Percentiles rank a stretch among this genome's conserved stretches.
Conservation (phyloP, 2,797 vertebrate species). For the Leptatherina wallacei region DNA sequence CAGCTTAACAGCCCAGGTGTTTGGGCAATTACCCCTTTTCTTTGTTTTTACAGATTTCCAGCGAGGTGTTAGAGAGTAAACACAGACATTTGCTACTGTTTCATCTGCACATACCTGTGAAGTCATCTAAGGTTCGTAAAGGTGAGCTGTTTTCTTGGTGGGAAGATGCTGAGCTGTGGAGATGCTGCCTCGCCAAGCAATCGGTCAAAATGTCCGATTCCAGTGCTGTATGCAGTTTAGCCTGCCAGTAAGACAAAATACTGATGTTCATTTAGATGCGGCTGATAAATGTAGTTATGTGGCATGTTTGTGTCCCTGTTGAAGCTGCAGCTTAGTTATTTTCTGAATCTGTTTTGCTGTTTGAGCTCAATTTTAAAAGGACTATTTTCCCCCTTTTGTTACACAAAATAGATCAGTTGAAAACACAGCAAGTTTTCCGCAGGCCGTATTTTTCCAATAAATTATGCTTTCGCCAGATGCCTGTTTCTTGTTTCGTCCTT, state of each 20-base stretch:
- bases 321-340: conserved; percentile 41
- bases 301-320: conserved; percentile 10
- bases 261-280: conserved; percentile 15
- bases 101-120: conserved; percentile 67
- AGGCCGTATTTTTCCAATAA: conserved; percentile 57
- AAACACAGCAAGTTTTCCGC: conserved; percentile 48
- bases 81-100: conserved; percentile 38
- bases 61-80: conserved; percentile 30
- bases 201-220: conserved; percentile 72
- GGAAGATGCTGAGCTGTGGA: conserved; percentile 60
- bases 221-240: conserved; percentile 53
- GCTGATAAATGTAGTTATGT: conserved; percentile 5
- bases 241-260: conserved; percentile 53
- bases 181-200: conserved; percentile 75
- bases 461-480: conserved; percentile 51
- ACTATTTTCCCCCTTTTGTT: conserved; percentile 47
- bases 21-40: conserved; percentile 34
- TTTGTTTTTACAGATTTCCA: conserved; percentile 47
- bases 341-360: conserved; percentile 37
- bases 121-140: conserved; percentile 58
- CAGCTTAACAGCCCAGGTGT: conserved; percentile 67
- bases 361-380: conserved; percentile 40
- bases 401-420: conserved; percentile 59
- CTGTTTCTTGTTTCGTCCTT: conserved; percentile 61
- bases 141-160: conserved; percentile 59